These are phyloP conservation scores for Lamprologus sp. DNA, from an alignment of 2,113 vertebrate genomes.

Conservation along the genomic window DNA sequence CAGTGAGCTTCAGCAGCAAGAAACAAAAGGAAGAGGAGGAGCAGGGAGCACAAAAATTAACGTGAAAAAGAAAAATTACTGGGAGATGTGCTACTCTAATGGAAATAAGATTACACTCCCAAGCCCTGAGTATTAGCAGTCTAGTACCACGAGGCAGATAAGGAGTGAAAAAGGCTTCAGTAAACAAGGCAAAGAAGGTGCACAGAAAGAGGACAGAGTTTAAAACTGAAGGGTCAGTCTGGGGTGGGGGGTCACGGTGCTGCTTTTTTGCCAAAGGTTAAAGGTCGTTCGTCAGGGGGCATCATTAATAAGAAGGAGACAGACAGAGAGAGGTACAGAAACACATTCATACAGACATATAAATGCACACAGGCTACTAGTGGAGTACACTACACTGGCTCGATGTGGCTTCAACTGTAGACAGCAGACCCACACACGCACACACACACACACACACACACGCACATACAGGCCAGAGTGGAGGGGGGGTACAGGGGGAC, in stretches of 20 bases:
- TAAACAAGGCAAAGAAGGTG: slow-evolving; percentile 50
- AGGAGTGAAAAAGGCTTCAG: slow-evolving; percentile 37
- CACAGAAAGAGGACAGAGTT: slow-evolving; percentile 33
- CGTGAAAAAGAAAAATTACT: background rate
- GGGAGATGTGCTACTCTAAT: background rate
- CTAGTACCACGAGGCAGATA: slow-evolving; percentile 40
- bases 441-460: background rate
- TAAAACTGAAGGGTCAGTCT: slow-evolving; percentile 53
- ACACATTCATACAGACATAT: slow-evolving; percentile 29
- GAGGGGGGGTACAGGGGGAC: background rate
- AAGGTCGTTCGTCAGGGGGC: slow-evolving; percentile 59
- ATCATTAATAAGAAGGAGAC: slow-evolving; percentile 58
- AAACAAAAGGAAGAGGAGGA: background rate
- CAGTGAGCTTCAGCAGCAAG: slow-evolving; percentile 34
- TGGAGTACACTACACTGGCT: slow-evolving; percentile 5
- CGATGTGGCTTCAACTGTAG: background rate
- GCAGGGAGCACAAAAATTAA: background rate
- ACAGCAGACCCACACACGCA: slow-evolving; percentile 15
- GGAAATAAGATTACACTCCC: slow-evolving; percentile 12
- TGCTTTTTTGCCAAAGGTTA: slow-evolving; percentile 71
- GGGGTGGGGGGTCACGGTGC: slow-evolving; percentile 57
- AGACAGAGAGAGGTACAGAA: slow-evolving; percentile 8
- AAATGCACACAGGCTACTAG: slow-evolving; percentile 25
- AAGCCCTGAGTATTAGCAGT: slow-evolving; percentile 53
- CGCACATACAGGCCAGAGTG: slow-evolving; percentile 16